Percentiles rank a stretch among this genome's conserved stretches.
Evolutionary conservation across 2,888 invertebrate species (phyloP).

Genomic region (Oegoconia quadripuncta): DNA sequence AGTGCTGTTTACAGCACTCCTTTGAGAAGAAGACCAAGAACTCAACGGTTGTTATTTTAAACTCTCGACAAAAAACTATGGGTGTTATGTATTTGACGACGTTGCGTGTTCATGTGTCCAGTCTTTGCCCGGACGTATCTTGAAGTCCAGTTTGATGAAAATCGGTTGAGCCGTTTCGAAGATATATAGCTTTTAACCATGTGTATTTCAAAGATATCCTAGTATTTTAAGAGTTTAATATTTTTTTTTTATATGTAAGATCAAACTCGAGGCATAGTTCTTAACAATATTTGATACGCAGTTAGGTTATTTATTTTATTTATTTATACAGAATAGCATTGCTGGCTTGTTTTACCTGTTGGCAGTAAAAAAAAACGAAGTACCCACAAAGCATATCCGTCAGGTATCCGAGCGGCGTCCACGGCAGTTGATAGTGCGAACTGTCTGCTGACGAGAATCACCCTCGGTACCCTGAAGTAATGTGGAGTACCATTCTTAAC

Average conservation of each 20-base stretch:
- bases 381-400: slow-evolving; percentile 59
- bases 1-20: too few species aligned
- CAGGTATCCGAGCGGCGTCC: slow-evolving; percentile 40
- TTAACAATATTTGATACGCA: not conserved
- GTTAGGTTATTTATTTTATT: not conserved
- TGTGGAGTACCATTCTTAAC: slow-evolving; percentile 63
- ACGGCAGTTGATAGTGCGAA: slow-evolving; percentile 54
- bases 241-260: not conserved
- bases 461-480: slow-evolving; percentile 62
- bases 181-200: too few species aligned
- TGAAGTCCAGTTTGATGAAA: too few species aligned
- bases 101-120: too few species aligned
- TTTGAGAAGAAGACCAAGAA: too few species aligned
- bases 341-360: too few species aligned
- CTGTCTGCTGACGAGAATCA: slow-evolving; percentile 54
- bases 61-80: too few species aligned
- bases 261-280: not conserved
- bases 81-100: too few species aligned
- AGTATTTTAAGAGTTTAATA: not conserved
- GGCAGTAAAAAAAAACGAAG: too few species aligned
- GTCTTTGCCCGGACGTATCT: too few species aligned
- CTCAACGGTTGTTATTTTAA: too few species aligned
- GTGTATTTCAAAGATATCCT: not conserved
- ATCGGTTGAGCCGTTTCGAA: too few species aligned
- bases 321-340: not conserved